Percentiles rank a stretch among this genome's conserved stretches.
These are phyloP conservation scores for Manduca sexta DNA, from an alignment of 1,140 invertebrate genomes.

Conservation along the genomic window DNA sequence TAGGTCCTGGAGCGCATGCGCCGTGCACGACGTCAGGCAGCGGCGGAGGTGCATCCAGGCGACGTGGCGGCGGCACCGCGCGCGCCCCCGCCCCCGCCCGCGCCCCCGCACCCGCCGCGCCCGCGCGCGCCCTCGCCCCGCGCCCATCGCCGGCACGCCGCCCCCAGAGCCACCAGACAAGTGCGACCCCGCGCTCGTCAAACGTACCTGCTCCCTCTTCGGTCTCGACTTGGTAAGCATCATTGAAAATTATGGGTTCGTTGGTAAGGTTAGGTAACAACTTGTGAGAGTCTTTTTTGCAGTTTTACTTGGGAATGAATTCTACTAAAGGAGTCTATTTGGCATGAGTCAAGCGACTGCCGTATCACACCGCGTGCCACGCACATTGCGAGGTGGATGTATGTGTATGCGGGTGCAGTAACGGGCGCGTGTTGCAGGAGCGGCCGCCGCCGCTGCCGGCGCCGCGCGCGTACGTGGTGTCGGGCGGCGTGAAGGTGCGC, in stretches of 20 bases:
- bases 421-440: constrained; percentile 82
- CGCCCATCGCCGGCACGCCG: constrained; percentile 89
- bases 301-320: too few relatives aligned
- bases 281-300: too few relatives aligned
- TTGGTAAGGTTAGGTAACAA: too few relatives aligned
- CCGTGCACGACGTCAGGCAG: constrained; percentile 82
- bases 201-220: constrained; percentile 91
- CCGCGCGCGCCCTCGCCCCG: constrained; percentile 80
- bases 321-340: too few relatives aligned
- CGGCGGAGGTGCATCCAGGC: constrained; percentile 86
- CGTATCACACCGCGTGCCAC: too few relatives aligned
- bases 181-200: constrained; percentile 77
- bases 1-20: constrained; percentile 80
- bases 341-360: too few relatives aligned
- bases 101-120: constrained; percentile 61
- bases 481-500: constrained; percentile 92
- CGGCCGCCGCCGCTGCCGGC: constrained; percentile 92
- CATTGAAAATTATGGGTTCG: too few relatives aligned
- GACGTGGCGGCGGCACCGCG: constrained; percentile 84
- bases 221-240: constrained; percentile 86
- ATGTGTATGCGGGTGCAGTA: too few relatives aligned
- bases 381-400: background rate
- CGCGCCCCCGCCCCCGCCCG: constrained; percentile 12
- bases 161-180: constrained; percentile 47
- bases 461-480: constrained; percentile 90